Conservation (phyloP, 2,888 invertebrate genomes). For the Sarcophaga subvicina region DNA sequence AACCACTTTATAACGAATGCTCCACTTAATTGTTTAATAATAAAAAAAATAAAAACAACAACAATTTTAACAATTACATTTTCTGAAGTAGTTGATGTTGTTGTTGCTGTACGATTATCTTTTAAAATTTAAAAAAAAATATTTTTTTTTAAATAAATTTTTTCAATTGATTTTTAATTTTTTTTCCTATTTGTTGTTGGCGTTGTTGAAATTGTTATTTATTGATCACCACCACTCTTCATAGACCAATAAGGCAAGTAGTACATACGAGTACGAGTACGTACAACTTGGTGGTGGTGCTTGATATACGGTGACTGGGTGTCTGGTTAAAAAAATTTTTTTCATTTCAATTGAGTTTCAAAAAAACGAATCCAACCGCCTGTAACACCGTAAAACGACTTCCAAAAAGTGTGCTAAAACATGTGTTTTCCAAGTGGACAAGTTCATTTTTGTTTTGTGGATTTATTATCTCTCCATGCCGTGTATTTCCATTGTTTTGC, state of each 20-base stretch:
- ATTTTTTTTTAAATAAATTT: not conserved
- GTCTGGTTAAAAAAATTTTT: conserved; percentile 48
- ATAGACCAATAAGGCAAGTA: conserved; percentile 26
- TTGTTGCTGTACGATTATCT: not conserved
- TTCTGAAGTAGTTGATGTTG: not conserved
- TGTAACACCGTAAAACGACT: not conserved
- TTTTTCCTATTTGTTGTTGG: not conserved
- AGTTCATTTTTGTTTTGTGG: conserved; percentile 8
- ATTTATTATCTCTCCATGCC: conserved; percentile 24
- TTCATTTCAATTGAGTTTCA: conserved; percentile 25
- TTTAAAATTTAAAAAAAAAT: not conserved
- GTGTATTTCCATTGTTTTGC: not conserved
- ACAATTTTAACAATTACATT: conserved; percentile 22
- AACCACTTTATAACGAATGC: not conserved
- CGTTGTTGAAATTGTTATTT: not conserved
- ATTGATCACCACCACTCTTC: conserved; percentile 17
- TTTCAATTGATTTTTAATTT: conserved; percentile 23
- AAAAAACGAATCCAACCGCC: not conserved
- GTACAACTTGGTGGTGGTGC: not conserved
- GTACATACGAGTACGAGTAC: too few species aligned
- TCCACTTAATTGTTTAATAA: conserved; percentile 18
- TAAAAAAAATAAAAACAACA: not conserved
- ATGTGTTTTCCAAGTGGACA: conserved; percentile 32
- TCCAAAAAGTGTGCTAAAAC: conserved; percentile 43
- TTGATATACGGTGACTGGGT: conserved; percentile 60